Evolutionary conservation across 2,888 invertebrate species (phyloP).

Genomic region (Dryocosmus kuriphilus): DNA sequence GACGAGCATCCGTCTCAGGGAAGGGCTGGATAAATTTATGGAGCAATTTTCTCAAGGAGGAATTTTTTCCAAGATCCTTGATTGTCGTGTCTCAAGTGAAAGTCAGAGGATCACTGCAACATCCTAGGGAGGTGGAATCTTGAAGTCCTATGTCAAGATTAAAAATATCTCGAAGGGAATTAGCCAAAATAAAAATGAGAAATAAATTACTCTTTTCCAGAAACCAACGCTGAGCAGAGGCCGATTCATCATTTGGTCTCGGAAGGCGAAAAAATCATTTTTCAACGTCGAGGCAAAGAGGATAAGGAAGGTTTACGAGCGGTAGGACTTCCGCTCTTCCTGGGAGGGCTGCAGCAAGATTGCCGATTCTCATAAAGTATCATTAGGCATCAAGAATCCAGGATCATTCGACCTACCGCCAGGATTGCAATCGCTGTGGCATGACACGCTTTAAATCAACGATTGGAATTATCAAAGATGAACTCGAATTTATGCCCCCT

Average conservation of each 20-base stretch:
- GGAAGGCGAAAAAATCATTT: background rate
- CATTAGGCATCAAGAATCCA: constrained; percentile 26
- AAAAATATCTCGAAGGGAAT: background rate
- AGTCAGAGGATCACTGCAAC: background rate
- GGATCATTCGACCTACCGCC: constrained; percentile 24
- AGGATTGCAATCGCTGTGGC: constrained; percentile 9
- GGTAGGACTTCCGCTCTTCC: constrained; percentile 65
- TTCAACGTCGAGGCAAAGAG: constrained; percentile 5
- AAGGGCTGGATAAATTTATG: constrained; percentile 56
- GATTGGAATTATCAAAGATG: constrained; percentile 3
- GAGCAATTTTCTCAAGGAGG: constrained; percentile 44
- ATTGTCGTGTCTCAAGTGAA: background rate
- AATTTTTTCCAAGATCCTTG: background rate
- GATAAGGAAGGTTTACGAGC: constrained; percentile 25
- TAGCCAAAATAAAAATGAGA: background rate
- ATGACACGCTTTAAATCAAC: constrained; percentile 20
- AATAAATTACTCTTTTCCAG: background rate
- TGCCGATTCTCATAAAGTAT: constrained; percentile 50
- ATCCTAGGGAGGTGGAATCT: background rate
- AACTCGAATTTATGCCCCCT: background rate
- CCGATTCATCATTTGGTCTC: constrained; percentile 23
- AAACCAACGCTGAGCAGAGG: constrained; percentile 35
- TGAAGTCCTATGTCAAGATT: no score
- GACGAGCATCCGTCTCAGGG: background rate
- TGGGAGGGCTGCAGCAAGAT: constrained; percentile 56